Conservation (phyloP, 2,113 vertebrate genomes). For the Rutilus rutilus region DNA sequence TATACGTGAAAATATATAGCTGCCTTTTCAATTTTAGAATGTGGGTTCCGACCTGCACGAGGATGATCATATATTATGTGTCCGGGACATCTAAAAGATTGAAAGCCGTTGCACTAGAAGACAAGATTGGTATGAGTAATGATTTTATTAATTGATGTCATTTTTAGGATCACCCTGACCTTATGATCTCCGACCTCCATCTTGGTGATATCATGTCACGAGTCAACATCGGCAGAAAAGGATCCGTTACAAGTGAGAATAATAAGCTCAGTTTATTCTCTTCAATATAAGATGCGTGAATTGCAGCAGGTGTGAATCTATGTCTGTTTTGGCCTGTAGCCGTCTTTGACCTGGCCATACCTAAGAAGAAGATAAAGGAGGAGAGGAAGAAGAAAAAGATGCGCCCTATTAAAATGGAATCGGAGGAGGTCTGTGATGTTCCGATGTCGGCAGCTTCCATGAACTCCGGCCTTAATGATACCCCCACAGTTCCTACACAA, state of each 20-base stretch:
- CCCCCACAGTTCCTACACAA: slow-evolving; percentile 77
- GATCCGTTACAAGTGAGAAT: slow-evolving; percentile 84
- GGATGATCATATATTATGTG: background rate
- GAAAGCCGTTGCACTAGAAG: background rate
- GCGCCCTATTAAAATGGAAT: slow-evolving; percentile 87
- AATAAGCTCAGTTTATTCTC: background rate
- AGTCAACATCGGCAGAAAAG: slow-evolving; percentile 91
- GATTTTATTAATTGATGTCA: slow-evolving; percentile 17
- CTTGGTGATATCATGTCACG: slow-evolving; percentile 91
- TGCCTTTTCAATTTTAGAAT: background rate
- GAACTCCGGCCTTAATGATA: slow-evolving; percentile 71
- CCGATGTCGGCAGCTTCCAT: slow-evolving; percentile 74
- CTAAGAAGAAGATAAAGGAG: slow-evolving; percentile 92
- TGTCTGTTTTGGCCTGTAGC: slow-evolving; percentile 65
- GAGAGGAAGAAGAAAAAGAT: slow-evolving; percentile 91
- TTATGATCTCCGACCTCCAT: slow-evolving; percentile 88
- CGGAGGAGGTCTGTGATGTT: slow-evolving; percentile 85
- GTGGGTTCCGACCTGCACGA: background rate
- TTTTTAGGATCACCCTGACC: slow-evolving; percentile 91
- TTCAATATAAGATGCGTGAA: background rate
- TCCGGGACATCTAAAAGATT: background rate
- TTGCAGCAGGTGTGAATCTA: background rate
- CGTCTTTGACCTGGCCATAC: slow-evolving; percentile 85
- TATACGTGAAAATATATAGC: background rate
- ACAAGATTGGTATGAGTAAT: background rate